Base-by-base conservation (phyloP, 2,888 invertebrate genomes). In the Xestia sexstrigata region DNA sequence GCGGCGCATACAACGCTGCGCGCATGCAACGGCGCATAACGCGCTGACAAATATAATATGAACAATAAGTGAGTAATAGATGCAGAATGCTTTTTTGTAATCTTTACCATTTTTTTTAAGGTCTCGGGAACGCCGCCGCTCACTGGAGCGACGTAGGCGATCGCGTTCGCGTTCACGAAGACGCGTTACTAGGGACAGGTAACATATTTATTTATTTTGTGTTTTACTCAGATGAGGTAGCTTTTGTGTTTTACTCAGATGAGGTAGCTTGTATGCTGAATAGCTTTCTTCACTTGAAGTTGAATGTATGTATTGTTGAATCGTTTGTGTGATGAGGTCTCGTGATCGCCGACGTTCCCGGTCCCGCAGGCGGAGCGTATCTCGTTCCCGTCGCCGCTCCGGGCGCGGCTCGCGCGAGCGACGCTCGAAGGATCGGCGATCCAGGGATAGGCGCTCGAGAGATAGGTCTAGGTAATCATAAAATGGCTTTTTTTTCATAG, bases 41-140 rank as follows among this genome's bases (percentile, higher is more conserved):
- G n/a, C 2, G 17, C 13, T 39, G 35, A 2, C 13, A 69, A 1
- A 45, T 60, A 26, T 47, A 30, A 30, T 49, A n/a, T 30, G 7
- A 30, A 39, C 9, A 42, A 42, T 9, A 42, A 42, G 1, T 42
- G 42, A 42, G 42, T 42, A 42, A 42, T 67, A 58, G 23, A 20
- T 13, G 45, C 1, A 15, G 9, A 60, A n/a, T 55, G 1, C 7
- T 55, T 67, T 74, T 47, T 65, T 63, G 2, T 42, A 69, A 69
- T 30, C 8, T 52, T 39, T 2, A 0, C 2, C 0, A 45, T 45
- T 74, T 20, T 69, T 30, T 73, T 9, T 30, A 42, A 97, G 97
- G 93, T 97, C 97, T 82, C 95, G 96, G 78, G 97, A 97, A 92
- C 95, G 97, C 91, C 95, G 97, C 87, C 95, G 97, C 89, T 97